Conservation (phyloP, 2,797 vertebrate species). For the Parotocinclus haroldoi region DNA sequence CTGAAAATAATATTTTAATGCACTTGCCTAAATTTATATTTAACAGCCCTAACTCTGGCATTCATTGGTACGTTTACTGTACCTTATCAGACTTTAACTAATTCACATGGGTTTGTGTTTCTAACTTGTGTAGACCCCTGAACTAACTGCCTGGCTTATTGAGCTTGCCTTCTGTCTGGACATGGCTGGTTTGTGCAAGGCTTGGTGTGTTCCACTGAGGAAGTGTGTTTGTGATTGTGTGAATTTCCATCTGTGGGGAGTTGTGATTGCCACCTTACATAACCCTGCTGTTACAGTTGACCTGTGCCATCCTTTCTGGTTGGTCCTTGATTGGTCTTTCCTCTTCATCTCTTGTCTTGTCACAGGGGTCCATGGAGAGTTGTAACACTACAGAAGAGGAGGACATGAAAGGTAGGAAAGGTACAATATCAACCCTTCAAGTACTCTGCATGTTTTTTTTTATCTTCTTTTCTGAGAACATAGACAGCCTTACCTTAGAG, state of each 20-base stretch:
- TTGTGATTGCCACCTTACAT: constrained; percentile 7
- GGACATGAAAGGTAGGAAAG: constrained; percentile 97
- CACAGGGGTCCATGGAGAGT: constrained; percentile 96
- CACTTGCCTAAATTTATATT: constrained; percentile 28
- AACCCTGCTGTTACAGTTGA: constrained; percentile 10
- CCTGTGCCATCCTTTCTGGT: constrained; percentile 9
- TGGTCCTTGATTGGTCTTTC: constrained; percentile 21
- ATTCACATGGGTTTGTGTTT: background rate
- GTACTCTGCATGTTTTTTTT: constrained; percentile 63
- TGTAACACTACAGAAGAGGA: constrained; percentile 98
- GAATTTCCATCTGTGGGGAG: background rate
- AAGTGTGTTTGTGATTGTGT: constrained; percentile 46
- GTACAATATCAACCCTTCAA: constrained; percentile 70
- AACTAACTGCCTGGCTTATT: constrained; percentile 40
- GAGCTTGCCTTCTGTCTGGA: constrained; percentile 49
- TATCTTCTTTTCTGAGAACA: constrained; percentile 13
- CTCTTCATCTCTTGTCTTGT: constrained; percentile 22
- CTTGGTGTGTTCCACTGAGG: constrained; percentile 46
- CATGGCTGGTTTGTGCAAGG: constrained; percentile 69
- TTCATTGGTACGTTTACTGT: background rate
- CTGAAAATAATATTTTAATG: background rate
- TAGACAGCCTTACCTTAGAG: constrained; percentile 6
- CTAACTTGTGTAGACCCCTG: constrained; percentile 1
- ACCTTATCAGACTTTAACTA: constrained; percentile 5
- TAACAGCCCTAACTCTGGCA: background rate